Base-by-base conservation (phyloP, 2,797 vertebrate genomes). In the Lindbergichthys nudifrons region DNA sequence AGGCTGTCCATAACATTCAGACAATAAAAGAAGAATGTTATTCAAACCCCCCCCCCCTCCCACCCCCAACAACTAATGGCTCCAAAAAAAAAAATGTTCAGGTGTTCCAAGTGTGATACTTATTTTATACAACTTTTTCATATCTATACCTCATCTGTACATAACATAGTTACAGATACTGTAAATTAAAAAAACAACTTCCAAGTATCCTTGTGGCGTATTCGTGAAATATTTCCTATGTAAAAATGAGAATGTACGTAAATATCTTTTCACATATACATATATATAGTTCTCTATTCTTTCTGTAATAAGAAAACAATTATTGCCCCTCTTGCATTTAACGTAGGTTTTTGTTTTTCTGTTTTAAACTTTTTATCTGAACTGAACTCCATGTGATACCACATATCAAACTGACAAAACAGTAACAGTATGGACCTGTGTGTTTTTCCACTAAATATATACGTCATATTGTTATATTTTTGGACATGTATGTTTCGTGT, bases 81-180 rank as follows among this genome's bases (percentile, higher is more conserved):
- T 92, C 88, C 86, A 87, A 90, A 92, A 53, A 26, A 26, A 26
- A 36, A 62, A 92, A 93, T 80, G 81, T 82, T 89, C 82, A 90
- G 81, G 91, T 94, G 92, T 88, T 91, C 87, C 81, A 87, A 89
- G 87, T 90, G 92, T 91, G 89, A 93, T 93, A 93, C 89, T 91
- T 92, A 89, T 92, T 92, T 93, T 92, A 90, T 91, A 95, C 92
- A 93, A 91, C 89, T 89, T 91, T 86, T 92, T 90, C 88, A 92
- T 93, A 92, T 90, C 86, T 92, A 92, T 93, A 93, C 82, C 89
- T 91, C 89, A 89, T 91, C 88, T 93, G 91, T 94, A 95, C 93
- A 94, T 91, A 92, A 94, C 93, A 94, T 93, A 88, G 92, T 94
- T 94, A 94, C 93, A 95, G 93, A 95, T 93, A 94, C 92, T 94